Conservation (phyloP, 2,888 invertebrate genomes). For the Lacanobia wlatinum region DNA sequence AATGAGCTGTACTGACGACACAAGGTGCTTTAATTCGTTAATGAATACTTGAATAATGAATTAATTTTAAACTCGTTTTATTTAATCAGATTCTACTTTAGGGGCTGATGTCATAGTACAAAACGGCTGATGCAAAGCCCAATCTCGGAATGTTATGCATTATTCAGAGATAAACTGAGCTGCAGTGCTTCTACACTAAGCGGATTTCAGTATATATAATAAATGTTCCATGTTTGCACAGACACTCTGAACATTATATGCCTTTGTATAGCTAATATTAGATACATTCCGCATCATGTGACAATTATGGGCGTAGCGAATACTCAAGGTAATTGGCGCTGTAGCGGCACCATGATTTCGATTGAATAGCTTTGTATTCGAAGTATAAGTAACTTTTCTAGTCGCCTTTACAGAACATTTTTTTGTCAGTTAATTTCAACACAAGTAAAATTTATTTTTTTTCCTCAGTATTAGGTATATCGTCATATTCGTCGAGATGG, state of each 20-base stretch:
- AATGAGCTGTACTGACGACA: conserved; percentile 34
- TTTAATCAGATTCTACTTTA: not conserved
- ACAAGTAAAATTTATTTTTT: not conserved
- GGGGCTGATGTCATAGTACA: conserved; percentile 45
- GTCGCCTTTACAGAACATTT: not conserved
- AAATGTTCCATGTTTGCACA: conserved; percentile 34
- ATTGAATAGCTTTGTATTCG: conserved; percentile 7
- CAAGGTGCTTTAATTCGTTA: conserved; percentile 17
- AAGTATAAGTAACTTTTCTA: not conserved
- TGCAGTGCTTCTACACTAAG: conserved; percentile 14
- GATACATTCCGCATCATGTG: conserved; percentile 40
- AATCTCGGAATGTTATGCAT: conserved; percentile 20
- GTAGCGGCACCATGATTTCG: conserved; percentile 10
- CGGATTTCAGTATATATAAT: conserved; percentile 21
- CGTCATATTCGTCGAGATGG: conserved; percentile 85
- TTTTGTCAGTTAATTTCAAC: not conserved
- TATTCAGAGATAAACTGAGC: conserved; percentile 27
- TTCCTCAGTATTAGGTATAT: conserved; percentile 76
- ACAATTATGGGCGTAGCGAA: conserved; percentile 35
- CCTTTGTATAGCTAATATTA: conserved; percentile 37
- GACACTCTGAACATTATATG: conserved; percentile 9
- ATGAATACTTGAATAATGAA: conserved; percentile 22
- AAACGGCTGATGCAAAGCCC: conserved; percentile 29
- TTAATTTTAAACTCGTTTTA: conserved; percentile 44
- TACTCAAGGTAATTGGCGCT: conserved; percentile 40